Base-by-base conservation (phyloP, 92 coral and sea anemone species). In the Paragorgia papillata region DNA sequence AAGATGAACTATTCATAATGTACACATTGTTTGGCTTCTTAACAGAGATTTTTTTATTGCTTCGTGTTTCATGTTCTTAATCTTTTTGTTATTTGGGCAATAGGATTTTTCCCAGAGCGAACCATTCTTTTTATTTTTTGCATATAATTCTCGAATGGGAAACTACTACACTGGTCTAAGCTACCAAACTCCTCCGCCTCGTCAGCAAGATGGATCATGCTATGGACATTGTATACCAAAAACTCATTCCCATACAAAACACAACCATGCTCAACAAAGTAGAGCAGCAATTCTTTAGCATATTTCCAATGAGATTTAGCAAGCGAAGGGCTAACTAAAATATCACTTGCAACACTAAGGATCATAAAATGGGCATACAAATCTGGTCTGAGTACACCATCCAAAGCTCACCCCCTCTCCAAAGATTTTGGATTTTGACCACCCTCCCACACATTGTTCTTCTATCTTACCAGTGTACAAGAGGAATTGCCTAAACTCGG, bases 101-200 rank as follows among this genome's bases (percentile, higher is more conserved):
- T 18, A 43, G 80, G 80, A 19, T 13, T 57, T 27, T 22, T 75
- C 7, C 80, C 80, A n/a, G n/a, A n/a, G n/a, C n/a, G n/a, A n/a
- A n/a, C n/a, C n/a, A n/a, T n/a, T n/a, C n/a, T n/a, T n/a, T n/a
- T n/a, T n/a, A n/a, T n/a, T n/a, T n/a, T n/a, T n/a, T n/a, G n/a
- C n/a, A n/a, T n/a, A n/a, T n/a, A 3, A 53, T 75, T 75, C 57
- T 57, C 80, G 58, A 75, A 75, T 2, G 55, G 67, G 29, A 75
- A 75, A 37, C 29, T 58, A 29, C 80, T 75, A 37, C 55, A 75
- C 19, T 14, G 20, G 43, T 75, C 80, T 39, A 75, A 59, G 34
- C 66, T 1, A 6, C 80, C 80, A 75, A 26, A 37, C 27, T 34
- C 57, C 13, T n/a, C 35, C 2, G 29, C 80, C 1, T 75, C 69